phyloP scores from a whole-genome alignment of 92 coral and sea anemone genomes.

The Zoanthus sociatus region DNA sequence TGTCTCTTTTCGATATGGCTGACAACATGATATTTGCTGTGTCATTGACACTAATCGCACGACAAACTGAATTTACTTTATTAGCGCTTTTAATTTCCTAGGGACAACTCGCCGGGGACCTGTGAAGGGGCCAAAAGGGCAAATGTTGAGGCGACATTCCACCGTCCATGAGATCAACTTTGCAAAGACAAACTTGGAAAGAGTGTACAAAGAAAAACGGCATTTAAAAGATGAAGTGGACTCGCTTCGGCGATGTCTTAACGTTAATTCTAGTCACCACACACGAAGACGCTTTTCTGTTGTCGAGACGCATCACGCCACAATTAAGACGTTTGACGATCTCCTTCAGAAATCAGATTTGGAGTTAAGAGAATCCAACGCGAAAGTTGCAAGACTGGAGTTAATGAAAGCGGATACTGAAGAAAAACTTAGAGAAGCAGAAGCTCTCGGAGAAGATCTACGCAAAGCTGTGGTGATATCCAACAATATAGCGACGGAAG shows the following conservation, averaged over 20 bases:
- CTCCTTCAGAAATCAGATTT: slow-evolving; percentile 86
- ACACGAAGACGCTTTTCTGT: slow-evolving; percentile 69
- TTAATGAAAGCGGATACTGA: slow-evolving; percentile 78
- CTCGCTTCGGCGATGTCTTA: slow-evolving; percentile 72
- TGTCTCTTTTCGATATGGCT: no score
- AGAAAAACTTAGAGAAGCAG: slow-evolving; percentile 79
- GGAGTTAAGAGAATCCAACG: slow-evolving; percentile 83
- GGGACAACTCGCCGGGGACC: slow-evolving; percentile 32
- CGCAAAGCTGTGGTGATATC: slow-evolving; percentile 86
- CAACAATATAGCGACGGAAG: slow-evolving; percentile 86
- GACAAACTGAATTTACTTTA: neutral
- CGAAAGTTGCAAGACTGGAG: slow-evolving; percentile 79
- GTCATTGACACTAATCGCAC: no score
- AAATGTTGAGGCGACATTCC: slow-evolving; percentile 45
- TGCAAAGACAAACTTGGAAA: slow-evolving; percentile 83
- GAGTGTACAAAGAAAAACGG: slow-evolving; percentile 83
- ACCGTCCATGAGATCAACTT: slow-evolving; percentile 70
- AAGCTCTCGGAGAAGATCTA: slow-evolving; percentile 72
- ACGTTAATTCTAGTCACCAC: slow-evolving; percentile 40
- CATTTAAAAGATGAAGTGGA: slow-evolving; percentile 88
- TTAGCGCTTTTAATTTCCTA: neutral
- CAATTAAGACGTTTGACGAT: slow-evolving; percentile 79
- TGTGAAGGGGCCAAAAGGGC: slow-evolving; percentile 40
- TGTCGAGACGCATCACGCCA: slow-evolving; percentile 64
- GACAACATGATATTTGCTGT: no score